Evolutionary conservation across 2,888 invertebrate genomes (phyloP).

Genomic region (Lasioglossum oenotherae): DNA sequence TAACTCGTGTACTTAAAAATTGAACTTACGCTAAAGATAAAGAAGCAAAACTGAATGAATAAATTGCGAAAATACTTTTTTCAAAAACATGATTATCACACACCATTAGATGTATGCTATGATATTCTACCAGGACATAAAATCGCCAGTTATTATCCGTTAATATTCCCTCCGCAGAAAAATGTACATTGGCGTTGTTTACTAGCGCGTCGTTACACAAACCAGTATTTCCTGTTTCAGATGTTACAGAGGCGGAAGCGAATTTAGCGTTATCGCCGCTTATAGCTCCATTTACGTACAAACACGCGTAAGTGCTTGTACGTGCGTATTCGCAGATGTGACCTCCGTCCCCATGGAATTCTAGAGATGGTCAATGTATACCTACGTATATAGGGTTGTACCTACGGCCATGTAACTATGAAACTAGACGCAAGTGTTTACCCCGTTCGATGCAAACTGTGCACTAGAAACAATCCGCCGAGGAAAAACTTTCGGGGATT

Average conservation of each 20-base stretch:
- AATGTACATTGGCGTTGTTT: conserved; percentile 8
- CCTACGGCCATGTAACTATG: conserved; percentile 21
- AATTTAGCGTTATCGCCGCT: conserved; percentile 60
- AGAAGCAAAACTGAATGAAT: not conserved
- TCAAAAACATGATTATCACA: not conserved
- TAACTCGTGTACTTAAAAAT: too few species aligned
- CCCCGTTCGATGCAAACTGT: conserved; percentile 32
- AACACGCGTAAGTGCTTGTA: conserved; percentile 62
- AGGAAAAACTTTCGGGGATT: conserved; percentile 29
- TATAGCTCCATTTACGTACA: conserved; percentile 63
- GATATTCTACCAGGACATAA: not conserved
- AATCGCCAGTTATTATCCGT: not conserved
- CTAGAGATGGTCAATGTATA: conserved; percentile 50
- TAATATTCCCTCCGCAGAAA: not conserved
- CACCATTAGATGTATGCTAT: not conserved
- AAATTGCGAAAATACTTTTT: not conserved
- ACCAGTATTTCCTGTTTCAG: conserved; percentile 42
- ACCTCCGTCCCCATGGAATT: conserved; percentile 53
- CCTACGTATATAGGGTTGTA: conserved; percentile 9
- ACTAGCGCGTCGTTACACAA: conserved; percentile 31
- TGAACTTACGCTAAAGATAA: not conserved
- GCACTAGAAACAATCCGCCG: conserved; percentile 18
- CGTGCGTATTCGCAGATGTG: conserved; percentile 61
- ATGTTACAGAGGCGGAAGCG: conserved; percentile 45
- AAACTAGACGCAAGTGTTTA: conserved; percentile 54